Percentiles rank a stretch among this genome's conserved stretches.
Conservation (phyloP, 2,797 vertebrate species). For the Parambassis ranga region DNA sequence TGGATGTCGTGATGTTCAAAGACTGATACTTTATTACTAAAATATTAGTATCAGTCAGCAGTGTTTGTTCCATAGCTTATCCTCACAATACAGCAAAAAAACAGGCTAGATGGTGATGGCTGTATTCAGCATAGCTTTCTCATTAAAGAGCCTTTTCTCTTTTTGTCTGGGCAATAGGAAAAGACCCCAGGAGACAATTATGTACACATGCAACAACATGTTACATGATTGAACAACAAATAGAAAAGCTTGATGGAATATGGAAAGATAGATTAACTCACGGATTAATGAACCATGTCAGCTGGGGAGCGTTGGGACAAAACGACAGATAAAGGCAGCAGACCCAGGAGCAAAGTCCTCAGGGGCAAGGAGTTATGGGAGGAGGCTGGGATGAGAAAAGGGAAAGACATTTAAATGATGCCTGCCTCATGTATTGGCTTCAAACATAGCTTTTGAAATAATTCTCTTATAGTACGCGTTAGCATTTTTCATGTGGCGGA, state of each 20-base stretch:
- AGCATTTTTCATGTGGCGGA: background rate
- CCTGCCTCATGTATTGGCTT: background rate
- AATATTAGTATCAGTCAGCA: background rate
- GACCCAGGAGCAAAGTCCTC: background rate
- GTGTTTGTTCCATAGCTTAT: background rate
- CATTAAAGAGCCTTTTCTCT: background rate
- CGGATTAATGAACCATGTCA: background rate
- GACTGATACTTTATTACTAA: background rate
- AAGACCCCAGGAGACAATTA: background rate
- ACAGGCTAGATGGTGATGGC: background rate
- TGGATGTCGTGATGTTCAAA: background rate
- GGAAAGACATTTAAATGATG: background rate
- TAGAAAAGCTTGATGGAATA: background rate
- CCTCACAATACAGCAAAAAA: background rate
- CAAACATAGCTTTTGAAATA: background rate
- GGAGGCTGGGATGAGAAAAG: background rate
- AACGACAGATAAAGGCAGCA: background rate
- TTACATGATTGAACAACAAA: background rate
- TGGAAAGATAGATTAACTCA: background rate
- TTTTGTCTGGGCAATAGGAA: background rate
- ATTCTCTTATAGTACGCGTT: background rate
- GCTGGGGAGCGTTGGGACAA: background rate
- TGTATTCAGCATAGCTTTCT: background rate
- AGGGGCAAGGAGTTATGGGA: background rate
- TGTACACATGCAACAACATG: background rate